Conservation (phyloP, 2,113 vertebrate genomes). For the Steatornis caripensis region DNA sequence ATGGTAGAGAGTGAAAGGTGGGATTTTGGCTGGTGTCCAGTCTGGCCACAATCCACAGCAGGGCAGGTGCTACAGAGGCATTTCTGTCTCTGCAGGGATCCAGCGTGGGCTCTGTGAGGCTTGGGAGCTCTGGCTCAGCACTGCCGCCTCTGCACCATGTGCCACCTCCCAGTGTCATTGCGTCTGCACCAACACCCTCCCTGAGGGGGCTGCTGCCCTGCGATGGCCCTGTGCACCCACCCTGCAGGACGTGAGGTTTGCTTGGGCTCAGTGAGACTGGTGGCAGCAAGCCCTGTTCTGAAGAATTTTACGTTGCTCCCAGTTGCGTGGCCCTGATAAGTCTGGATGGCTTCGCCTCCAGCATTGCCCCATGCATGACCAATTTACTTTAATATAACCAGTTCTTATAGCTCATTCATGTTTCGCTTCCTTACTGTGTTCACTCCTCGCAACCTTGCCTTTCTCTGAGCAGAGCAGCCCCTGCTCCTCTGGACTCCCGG, state of each 20-base stretch:
- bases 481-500: accelerated
- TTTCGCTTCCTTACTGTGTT: not conserved
- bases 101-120: accelerated
- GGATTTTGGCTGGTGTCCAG: not conserved
- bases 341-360: not conserved
- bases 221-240: accelerated
- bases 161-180: not conserved
- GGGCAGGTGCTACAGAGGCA: not conserved
- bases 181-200: not conserved
- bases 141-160: accelerated
- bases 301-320: not conserved
- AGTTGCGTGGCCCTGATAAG: not conserved
- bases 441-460: not conserved
- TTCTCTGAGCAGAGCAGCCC: not conserved
- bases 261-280: accelerated
- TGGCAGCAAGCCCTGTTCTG: accelerated
- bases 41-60: accelerated
- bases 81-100: not conserved
- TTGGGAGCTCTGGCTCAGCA: not conserved
- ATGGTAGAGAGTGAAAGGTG: not conserved
- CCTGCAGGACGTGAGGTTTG: accelerated
- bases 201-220: not conserved
- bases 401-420: not conserved
- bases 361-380: not conserved
- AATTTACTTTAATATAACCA: not conserved